Percentiles rank a stretch among this genome's conserved stretches.
Evolutionary conservation across 2,113 vertebrate genomes (phyloP).

Genomic region (Macrotus californicus): DNA sequence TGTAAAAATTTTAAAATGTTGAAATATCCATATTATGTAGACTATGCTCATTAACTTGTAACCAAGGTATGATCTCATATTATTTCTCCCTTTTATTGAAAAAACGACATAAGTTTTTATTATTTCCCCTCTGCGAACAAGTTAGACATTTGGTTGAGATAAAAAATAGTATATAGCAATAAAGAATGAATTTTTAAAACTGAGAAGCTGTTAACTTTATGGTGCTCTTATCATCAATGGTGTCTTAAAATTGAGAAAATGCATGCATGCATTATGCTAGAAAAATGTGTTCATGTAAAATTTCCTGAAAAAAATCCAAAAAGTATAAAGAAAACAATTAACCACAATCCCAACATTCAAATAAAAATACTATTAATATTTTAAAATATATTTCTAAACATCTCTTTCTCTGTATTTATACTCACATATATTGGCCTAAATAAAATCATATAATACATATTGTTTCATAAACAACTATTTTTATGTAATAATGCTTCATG

Average conservation of each 20-base stretch:
- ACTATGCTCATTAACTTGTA: background rate
- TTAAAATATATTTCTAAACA: background rate
- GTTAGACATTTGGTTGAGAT: background rate
- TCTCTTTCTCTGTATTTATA: background rate
- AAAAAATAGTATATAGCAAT: background rate
- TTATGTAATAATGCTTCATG: background rate
- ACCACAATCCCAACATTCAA: background rate
- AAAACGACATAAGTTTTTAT: background rate
- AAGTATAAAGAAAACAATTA: background rate
- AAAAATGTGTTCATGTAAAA: background rate
- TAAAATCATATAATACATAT: background rate
- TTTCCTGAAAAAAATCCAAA: background rate
- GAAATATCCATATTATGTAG: background rate
- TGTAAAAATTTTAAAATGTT: slow-evolving; percentile 13
- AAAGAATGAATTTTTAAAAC: background rate
- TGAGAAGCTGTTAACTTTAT: background rate
- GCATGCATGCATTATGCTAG: background rate
- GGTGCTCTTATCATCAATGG: background rate
- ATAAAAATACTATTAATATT: background rate
- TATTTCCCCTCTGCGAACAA: background rate
- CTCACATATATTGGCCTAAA: background rate
- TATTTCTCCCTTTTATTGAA: background rate
- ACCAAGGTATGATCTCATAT: slow-evolving; percentile 18
- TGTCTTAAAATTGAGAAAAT: slow-evolving; percentile 16
- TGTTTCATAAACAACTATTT: background rate